Base-by-base conservation (phyloP, 2,797 vertebrate species). In the Sebastes kiyomatsui region DNA sequence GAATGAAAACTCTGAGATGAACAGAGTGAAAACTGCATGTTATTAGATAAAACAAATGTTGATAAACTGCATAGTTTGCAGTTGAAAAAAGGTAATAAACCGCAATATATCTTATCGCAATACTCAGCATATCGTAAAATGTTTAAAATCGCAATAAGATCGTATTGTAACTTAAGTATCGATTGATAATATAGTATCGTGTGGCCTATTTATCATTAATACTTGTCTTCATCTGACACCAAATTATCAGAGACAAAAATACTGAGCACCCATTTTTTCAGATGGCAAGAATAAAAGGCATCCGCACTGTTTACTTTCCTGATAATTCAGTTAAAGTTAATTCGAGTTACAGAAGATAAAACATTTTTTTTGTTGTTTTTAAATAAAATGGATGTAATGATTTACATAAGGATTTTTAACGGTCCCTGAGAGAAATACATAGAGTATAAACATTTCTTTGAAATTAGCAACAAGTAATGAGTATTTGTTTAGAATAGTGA, bases 401-500 rank as follows among this genome's bases (percentile, higher is more conserved):
- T 42, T 56, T 35, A 35, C 9, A 67, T 27, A 67, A 74, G 28
- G 2, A 8, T 68, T 69, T n/a, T 27, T 55, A 58, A 52, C 20
- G 7, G 4, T 58, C 5, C 38, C 62, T 33, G 10, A 30, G 25
- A 52, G 18, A 70, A 69, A 54, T 55, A 33, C 7, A 70, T 28
- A 2, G 14, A 35, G 9, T 33, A 33, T 70, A 32, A 59, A 56
- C 20, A 54, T 18, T 73, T 18, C 4, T 73, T 68, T 80, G 30
- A 7, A 74, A 85, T 72, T 27, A 66, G n/a, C 54, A 67, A 70
- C 30, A 67, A 46, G n/a, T 32, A 64, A 23, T 23, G 11, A 67
- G 22, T 8, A 16, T 2, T 35, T 6, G 49, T 23, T 49, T 28
- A 14, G 6, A 67, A 13, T 5, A 59, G 14, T 11, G 1, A 30